phyloP scores from a whole-genome alignment of 2,113 vertebrate species.

The Mungos mungo region DNA sequence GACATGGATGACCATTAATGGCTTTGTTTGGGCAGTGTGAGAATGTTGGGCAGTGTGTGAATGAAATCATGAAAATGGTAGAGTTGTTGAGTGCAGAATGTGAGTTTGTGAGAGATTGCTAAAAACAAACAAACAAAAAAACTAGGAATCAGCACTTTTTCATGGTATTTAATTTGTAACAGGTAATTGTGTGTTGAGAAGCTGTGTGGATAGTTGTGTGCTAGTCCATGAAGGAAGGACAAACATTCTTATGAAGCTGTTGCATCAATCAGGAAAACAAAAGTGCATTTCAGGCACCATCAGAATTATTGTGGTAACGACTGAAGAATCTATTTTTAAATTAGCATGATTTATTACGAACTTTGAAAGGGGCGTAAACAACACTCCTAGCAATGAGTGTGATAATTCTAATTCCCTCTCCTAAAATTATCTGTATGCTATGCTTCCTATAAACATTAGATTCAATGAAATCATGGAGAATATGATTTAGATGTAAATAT shows the following conservation, averaged over 20 bases:
- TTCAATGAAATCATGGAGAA: background rate
- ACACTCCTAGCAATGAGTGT: background rate
- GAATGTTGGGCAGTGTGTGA: background rate
- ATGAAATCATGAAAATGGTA: background rate
- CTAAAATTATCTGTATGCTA: background rate
- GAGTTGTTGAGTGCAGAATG: background rate
- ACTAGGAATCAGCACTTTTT: background rate
- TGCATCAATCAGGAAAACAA: constrained; percentile 14
- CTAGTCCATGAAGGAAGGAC: background rate
- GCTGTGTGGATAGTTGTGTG: background rate
- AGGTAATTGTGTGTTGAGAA: background rate
- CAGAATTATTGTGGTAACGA: constrained; percentile 37
- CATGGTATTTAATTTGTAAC: background rate
- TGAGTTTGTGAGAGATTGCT: background rate
- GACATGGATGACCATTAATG: background rate
- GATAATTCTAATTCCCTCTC: background rate
- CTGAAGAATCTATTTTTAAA: background rate
- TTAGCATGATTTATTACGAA: background rate
- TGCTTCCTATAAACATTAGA: background rate
- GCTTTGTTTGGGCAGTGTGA: background rate
- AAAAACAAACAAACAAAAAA: background rate
- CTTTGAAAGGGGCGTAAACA: constrained; percentile 14
- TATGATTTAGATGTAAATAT: background rate
- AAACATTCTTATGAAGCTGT: background rate
- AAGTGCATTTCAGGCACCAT: background rate